Conservation (phyloP, 2,113 vertebrate genomes). For the Sus scrofa region DNA sequence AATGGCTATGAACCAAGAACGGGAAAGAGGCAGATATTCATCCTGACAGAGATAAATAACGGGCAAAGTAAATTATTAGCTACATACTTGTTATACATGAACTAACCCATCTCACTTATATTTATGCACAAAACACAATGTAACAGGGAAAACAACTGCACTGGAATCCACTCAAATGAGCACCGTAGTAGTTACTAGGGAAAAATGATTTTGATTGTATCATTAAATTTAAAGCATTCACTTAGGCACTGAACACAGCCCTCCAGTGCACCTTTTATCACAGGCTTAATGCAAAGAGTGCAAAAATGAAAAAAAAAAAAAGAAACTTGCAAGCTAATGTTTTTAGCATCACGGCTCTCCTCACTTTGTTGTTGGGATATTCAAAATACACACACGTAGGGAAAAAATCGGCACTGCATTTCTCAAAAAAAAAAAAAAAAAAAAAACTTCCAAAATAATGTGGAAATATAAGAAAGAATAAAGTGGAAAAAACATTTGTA, state of each 20-base stretch:
- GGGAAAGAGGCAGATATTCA: conserved; percentile 29
- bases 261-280: conserved; percentile 77
- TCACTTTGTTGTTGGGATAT: conserved; percentile 45
- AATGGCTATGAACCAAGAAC: conserved; percentile 66
- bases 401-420: background rate
- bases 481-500: background rate
- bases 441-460: conserved; percentile 20
- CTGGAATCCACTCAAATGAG: conserved; percentile 70
- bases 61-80: conserved; percentile 66
- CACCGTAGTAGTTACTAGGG: conserved; percentile 69
- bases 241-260: conserved; percentile 59
- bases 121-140: conserved; percentile 64
- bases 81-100: conserved; percentile 52
- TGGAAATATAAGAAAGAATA: background rate
- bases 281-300: conserved; percentile 65
- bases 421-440: background rate
- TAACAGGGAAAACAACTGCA: conserved; percentile 63
- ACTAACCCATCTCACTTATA: conserved; percentile 62
- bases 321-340: conserved; percentile 58
- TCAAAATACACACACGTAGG: conserved; percentile 21
- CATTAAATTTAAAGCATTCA: conserved; percentile 81
- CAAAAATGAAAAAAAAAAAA: background rate
- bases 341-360: conserved; percentile 43
- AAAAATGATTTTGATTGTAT: conserved; percentile 76
- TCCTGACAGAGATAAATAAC: conserved; percentile 72